These are phyloP conservation scores for Limonius californicus DNA, from an alignment of 1,140 invertebrate genomes.

Conservation along the genomic window DNA sequence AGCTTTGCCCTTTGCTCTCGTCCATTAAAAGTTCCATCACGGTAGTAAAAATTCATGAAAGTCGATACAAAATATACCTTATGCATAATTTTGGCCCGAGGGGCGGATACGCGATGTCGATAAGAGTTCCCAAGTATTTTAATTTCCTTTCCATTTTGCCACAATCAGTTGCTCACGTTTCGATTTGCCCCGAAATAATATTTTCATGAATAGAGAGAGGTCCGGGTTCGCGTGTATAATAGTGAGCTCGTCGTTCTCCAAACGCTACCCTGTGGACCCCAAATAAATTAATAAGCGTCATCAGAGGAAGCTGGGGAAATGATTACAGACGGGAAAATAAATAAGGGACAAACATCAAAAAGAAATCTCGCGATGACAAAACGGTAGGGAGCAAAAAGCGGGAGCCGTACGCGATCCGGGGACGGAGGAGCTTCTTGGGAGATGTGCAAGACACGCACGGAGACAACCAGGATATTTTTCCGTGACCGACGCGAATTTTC, in stretches of 20 bases:
- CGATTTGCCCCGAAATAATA: constrained; percentile 4
- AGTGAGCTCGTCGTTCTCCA: no score
- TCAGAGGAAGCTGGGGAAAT: background rate
- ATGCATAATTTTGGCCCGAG: background rate
- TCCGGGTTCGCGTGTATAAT: no score
- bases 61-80: background rate
- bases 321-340: constrained; percentile 6
- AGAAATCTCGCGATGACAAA: background rate
- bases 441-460: background rate
- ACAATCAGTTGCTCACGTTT: constrained; percentile 4
- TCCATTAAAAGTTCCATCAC: background rate
- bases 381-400: background rate
- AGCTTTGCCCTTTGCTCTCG: background rate
- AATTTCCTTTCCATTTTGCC: constrained; percentile 7
- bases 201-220: background rate
- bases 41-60: background rate
- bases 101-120: constrained; percentile 4
- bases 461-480: constrained; percentile 2
- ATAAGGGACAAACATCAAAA: constrained; percentile 3
- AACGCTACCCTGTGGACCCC: background rate
- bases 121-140: background rate
- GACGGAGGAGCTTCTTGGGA: background rate
- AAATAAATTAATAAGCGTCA: constrained; percentile 7
- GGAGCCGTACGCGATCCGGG: background rate
- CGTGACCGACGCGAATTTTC: background rate